Conservation (phyloP, 2,888 invertebrate species). For the Microplitis manilae region DNA sequence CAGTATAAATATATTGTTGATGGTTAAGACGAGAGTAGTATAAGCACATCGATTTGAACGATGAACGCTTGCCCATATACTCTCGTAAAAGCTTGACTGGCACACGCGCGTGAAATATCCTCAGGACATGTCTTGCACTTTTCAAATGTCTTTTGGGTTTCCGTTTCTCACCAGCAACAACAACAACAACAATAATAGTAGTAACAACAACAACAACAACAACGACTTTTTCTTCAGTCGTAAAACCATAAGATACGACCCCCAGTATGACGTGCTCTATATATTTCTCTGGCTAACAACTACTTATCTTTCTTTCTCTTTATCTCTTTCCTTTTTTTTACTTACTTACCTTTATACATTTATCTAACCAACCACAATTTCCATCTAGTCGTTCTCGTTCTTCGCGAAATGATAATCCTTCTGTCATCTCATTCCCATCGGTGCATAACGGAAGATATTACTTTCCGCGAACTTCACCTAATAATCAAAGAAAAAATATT, state of each 20-base stretch:
- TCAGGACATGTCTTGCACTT: constrained; percentile 40
- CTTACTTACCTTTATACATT: neutral
- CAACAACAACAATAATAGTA: neutral
- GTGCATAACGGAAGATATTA: constrained; percentile 22
- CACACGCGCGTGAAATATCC: constrained; percentile 33
- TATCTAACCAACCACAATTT: neutral
- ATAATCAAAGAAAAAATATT: constrained; percentile 25
- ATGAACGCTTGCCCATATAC: constrained; percentile 26
- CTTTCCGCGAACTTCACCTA: constrained; percentile 13
- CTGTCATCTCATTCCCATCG: neutral
- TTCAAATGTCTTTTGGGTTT: constrained; percentile 34
- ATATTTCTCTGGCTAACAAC: constrained; percentile 41
- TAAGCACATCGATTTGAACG: constrained; percentile 18
- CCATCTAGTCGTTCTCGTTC: neutral
- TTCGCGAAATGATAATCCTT: constrained; percentile 3
- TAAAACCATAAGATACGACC: constrained; percentile 52
- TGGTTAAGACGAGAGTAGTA: constrained; percentile 4
- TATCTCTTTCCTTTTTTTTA: constrained; percentile 16
- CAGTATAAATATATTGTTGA: constrained; percentile 10
- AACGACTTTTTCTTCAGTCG: constrained; percentile 50
- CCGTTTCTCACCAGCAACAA: constrained; percentile 25
- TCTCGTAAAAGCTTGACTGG: constrained; percentile 29
- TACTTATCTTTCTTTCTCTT: constrained; percentile 21
- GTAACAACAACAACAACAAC: constrained; percentile 11
- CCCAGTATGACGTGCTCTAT: constrained; percentile 40